Percentiles rank a stretch among this genome's conserved stretches.
phyloP scores from a whole-genome alignment of 35 echinoderm and acorn worm species.

The Nesometra sesokonis region DNA sequence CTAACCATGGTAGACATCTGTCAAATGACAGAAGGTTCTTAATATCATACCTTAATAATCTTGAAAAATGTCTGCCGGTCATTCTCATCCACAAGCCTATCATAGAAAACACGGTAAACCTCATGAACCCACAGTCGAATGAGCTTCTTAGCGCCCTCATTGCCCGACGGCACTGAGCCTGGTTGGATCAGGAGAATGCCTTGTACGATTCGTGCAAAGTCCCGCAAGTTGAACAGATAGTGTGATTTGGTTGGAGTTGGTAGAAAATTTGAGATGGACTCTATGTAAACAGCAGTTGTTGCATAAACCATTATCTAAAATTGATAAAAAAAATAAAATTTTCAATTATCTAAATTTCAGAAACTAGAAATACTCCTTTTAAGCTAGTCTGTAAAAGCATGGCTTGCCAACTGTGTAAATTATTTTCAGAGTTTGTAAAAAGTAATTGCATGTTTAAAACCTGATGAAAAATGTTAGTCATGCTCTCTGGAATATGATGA shows the following conservation, averaged over 20 bases:
- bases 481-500: too few species aligned
- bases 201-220: slow-evolving; percentile 91
- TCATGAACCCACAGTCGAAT: slow-evolving; percentile 95
- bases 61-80: slow-evolving; percentile 71
- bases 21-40: too few species aligned
- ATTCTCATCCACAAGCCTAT: slow-evolving; percentile 83
- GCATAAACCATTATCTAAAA: slow-evolving; percentile 84
- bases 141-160: slow-evolving; percentile 65
- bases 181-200: slow-evolving; percentile 78
- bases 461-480: too few species aligned
- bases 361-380: too few species aligned
- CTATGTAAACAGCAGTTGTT: slow-evolving; percentile 84
- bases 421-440: too few species aligned
- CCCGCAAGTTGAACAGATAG: slow-evolving; percentile 75
- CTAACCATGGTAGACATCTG: too few species aligned
- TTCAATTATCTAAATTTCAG: too few species aligned
- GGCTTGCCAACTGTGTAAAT: too few species aligned
- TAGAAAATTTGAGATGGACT: slow-evolving; percentile 78
- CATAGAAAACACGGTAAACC: slow-evolving; percentile 97
- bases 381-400: too few species aligned
- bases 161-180: slow-evolving; percentile 43
- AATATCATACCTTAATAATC: slow-evolving; percentile 78
- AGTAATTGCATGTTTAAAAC: too few species aligned
- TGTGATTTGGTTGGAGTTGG: slow-evolving; percentile 94
- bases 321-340: neutral